Percentiles rank a stretch among this genome's conserved stretches.
These are phyloP conservation scores for Aleadryas rufinucha DNA, from an alignment of 2,113 vertebrate genomes.

Conservation along the genomic window DNA sequence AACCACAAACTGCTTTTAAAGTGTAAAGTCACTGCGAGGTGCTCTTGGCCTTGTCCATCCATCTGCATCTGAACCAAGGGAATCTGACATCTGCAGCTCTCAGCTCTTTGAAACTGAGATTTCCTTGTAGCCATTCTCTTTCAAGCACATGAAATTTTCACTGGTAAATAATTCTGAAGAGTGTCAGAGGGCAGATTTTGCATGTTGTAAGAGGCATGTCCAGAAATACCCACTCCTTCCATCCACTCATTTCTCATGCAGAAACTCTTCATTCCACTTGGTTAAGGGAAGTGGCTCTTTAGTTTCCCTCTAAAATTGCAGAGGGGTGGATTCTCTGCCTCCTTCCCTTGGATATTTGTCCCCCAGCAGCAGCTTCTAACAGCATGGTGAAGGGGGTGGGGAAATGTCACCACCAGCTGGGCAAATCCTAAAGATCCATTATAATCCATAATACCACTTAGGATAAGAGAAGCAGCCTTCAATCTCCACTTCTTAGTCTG, in stretches of 20 bases:
- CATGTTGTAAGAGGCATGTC: neutral
- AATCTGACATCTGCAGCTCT: neutral
- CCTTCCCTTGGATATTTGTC: neutral
- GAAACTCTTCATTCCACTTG: neutral
- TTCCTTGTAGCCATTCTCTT: neutral
- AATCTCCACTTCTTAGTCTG: slow-evolving; percentile 11
- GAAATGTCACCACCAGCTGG: neutral
- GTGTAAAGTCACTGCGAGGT: neutral
- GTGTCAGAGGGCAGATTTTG: neutral
- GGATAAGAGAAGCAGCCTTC: slow-evolving; percentile 20
- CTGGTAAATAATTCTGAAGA: neutral
- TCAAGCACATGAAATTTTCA: neutral
- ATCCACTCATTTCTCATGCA: neutral
- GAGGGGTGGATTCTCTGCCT: neutral
- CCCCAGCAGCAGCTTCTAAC: neutral
- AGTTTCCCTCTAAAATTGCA: neutral
- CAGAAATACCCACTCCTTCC: neutral
- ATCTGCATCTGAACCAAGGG: neutral
- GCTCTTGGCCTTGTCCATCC: neutral
- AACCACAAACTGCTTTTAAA: neutral
- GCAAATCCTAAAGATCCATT: slow-evolving; percentile 40
- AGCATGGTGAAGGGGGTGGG: neutral
- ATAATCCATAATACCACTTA: slow-evolving; percentile 54
- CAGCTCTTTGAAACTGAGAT: neutral
- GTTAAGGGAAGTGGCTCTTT: neutral